Percentiles rank a stretch among this genome's conserved stretches.
phyloP scores from a whole-genome alignment of 2,113 vertebrate species.

The Cyprinodon tularosa region DNA sequence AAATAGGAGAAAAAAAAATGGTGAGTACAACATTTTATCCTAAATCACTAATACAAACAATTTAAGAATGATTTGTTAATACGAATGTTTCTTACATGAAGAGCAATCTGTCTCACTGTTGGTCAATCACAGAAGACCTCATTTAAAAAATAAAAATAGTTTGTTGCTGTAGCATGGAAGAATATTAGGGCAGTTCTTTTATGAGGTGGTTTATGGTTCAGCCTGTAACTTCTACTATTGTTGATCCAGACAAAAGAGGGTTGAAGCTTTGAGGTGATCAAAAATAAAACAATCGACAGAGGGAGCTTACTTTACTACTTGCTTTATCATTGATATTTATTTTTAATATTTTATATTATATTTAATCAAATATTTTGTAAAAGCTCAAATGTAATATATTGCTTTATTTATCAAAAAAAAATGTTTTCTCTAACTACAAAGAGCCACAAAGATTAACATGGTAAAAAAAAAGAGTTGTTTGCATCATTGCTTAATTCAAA shows the following conservation, averaged over 20 bases:
- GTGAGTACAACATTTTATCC: too few relatives aligned
- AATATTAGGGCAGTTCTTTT: too few relatives aligned
- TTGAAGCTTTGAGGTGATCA: background rate
- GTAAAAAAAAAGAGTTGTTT: background rate
- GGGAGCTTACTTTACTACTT: background rate
- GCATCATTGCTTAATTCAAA: conserved; percentile 5
- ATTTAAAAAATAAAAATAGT: too few relatives aligned
- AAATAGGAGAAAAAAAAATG: too few relatives aligned
- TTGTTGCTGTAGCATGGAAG: too few relatives aligned
- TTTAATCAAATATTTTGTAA: background rate
- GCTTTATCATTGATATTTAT: background rate
- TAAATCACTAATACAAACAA: too few relatives aligned
- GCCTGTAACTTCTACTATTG: too few relatives aligned
- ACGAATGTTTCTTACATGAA: too few relatives aligned
- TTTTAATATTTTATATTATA: background rate
- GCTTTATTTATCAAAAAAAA: background rate
- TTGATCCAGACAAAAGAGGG: background rate
- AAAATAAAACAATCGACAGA: conserved; percentile 2
- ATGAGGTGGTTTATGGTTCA: too few relatives aligned
- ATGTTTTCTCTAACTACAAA: background rate
- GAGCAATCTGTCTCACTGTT: too few relatives aligned
- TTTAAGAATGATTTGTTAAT: too few relatives aligned
- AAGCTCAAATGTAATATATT: background rate
- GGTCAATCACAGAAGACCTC: too few relatives aligned
- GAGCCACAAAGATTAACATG: conserved; percentile 4